These are phyloP conservation scores for Heteromormyrus szaboi DNA, from an alignment of 2,797 vertebrate species.

Conservation along the genomic window DNA sequence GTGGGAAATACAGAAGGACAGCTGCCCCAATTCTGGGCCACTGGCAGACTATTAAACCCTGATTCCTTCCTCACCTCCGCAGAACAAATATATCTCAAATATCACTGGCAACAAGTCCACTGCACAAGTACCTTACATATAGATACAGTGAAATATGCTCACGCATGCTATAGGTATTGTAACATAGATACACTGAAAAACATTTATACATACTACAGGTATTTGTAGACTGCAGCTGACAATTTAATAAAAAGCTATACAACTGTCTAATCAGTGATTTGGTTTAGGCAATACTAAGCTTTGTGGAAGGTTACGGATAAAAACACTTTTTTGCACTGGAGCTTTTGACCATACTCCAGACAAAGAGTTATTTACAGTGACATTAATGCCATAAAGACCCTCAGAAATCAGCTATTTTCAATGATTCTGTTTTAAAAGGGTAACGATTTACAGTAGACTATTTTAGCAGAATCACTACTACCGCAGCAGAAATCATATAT, in stretches of 20 bases:
- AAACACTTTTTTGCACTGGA: background rate
- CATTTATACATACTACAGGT: background rate
- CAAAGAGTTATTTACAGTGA: background rate
- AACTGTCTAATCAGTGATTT: background rate
- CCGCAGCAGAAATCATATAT: background rate
- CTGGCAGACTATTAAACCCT: background rate
- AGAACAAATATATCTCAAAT: background rate
- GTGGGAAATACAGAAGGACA: background rate
- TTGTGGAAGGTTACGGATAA: background rate
- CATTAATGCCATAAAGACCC: background rate
- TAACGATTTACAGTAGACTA: background rate
- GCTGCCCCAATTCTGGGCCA: background rate
- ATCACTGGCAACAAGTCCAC: background rate
- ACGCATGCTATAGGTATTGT: background rate
- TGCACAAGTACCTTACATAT: background rate
- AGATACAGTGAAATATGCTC: background rate
- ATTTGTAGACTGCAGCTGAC: background rate
- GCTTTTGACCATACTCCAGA: background rate
- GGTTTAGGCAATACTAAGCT: background rate
- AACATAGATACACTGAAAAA: background rate
- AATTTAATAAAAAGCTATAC: background rate
- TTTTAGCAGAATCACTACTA: background rate
- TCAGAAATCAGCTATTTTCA: background rate
- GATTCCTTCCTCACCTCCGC: background rate
- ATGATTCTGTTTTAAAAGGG: background rate